Evolutionary conservation across 2,888 invertebrate genomes (phyloP).

Genomic region (Pelosia muscerda): DNA sequence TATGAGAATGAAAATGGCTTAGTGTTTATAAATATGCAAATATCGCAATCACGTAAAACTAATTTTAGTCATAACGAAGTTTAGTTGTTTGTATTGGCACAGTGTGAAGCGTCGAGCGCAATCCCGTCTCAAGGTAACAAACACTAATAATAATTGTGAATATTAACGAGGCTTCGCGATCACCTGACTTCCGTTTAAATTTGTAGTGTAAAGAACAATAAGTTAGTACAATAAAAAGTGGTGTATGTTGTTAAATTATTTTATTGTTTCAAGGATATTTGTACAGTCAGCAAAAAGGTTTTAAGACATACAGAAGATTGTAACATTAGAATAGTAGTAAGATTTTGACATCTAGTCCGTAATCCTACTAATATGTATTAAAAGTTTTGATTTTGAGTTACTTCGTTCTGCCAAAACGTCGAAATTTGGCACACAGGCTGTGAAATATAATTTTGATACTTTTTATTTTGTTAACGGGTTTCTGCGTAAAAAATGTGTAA

Average conservation of each 20-base stretch:
- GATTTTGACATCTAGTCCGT: background rate
- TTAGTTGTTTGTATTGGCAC: background rate
- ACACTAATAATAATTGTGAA: constrained; percentile 20
- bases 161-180: constrained; percentile 26
- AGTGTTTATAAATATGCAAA: background rate
- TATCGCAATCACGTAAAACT: background rate
- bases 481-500: background rate
- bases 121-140: background rate
- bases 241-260: constrained; percentile 32
- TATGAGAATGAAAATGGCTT: background rate
- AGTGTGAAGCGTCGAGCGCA: background rate
- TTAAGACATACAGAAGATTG: background rate
- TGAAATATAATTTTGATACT: background rate
- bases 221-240: constrained; percentile 33
- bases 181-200: constrained; percentile 17
- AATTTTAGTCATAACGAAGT: background rate
- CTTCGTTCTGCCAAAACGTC: background rate
- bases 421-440: background rate
- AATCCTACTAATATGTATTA: background rate
- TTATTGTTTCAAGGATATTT: constrained; percentile 37
- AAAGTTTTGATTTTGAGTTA: background rate
- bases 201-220: constrained; percentile 26
- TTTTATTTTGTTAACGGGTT: background rate
- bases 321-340: background rate
- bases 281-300: constrained; percentile 15